A percentile compares a stretch with the other conserved stretches of the same genome.
Evolutionary conservation across 2,888 invertebrate species (phyloP).

Genomic region (Julus scandinavius): DNA sequence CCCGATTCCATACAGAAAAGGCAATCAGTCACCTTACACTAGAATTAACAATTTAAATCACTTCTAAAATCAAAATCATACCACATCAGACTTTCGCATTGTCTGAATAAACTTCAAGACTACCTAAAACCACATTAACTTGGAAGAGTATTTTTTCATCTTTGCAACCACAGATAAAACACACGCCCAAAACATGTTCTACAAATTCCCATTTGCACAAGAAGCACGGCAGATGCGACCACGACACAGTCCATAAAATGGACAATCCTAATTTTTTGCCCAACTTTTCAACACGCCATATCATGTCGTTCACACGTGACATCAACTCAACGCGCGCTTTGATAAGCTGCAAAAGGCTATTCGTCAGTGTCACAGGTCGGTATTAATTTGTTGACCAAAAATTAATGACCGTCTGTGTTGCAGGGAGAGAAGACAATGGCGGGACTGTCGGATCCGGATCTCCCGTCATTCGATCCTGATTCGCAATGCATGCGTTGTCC

Average conservation of each 20-base stretch:
- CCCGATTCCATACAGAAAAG: no score
- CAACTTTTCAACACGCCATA: not conserved
- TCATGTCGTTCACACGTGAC: constrained; percentile 29
- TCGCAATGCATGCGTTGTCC: constrained; percentile 13
- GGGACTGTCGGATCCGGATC: not conserved
- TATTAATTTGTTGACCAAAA: constrained; percentile 53
- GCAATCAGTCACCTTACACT: no score
- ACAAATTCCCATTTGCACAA: not conserved
- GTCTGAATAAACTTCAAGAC: no score
- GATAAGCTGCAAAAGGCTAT: constrained; percentile 34
- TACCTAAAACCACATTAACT: no score
- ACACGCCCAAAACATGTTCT: not conserved
- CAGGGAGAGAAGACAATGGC: not conserved
- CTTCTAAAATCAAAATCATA: no score
- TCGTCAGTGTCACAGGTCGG: constrained; percentile 51
- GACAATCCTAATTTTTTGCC: not conserved
- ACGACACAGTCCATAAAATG: not conserved
- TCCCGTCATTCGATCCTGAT: not conserved
- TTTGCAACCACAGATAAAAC: no score
- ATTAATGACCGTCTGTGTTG: constrained; percentile 24
- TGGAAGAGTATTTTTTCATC: no score
- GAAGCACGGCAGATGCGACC: not conserved
- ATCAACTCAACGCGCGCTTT: not conserved
- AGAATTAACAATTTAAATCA: no score
- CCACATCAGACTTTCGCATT: no score